These are phyloP conservation scores for Pristionchus fissidentatus DNA, from an alignment of 2,888 invertebrate genomes.

Conservation along the genomic window DNA sequence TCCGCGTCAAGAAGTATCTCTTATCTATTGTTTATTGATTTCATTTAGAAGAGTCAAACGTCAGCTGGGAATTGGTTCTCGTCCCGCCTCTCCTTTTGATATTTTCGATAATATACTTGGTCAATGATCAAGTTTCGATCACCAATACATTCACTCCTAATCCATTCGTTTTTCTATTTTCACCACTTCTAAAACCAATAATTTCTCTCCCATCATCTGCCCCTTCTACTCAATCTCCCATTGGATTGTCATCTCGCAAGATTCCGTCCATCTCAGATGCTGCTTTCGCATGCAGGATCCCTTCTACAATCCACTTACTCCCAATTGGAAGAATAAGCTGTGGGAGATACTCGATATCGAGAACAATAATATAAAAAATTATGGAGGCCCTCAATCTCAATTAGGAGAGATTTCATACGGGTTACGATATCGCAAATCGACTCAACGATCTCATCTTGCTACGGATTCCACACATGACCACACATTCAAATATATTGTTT, in stretches of 20 bases:
- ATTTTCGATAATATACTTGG: constrained; percentile 41
- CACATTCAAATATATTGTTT: constrained; percentile 26
- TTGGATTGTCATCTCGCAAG: background rate
- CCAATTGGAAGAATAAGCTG: constrained; percentile 65
- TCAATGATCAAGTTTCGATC: constrained; percentile 44
- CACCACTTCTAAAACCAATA: constrained; percentile 52
- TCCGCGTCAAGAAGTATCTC: constrained; percentile 1
- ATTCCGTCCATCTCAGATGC: constrained; percentile 46
- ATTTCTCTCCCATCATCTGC: constrained; percentile 25
- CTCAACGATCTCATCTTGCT: constrained; percentile 38
- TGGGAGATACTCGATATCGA: constrained; percentile 46
- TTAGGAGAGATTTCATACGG: background rate
- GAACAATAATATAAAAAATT: background rate
- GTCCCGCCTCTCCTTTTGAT: constrained; percentile 52
- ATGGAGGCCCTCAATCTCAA: background rate
- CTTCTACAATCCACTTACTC: constrained; percentile 69
- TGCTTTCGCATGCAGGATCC: constrained; percentile 65
- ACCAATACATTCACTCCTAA: constrained; percentile 68
- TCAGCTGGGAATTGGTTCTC: constrained; percentile 46
- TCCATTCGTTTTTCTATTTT: constrained; percentile 67
- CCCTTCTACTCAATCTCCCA: background rate
- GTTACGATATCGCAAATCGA: constrained; percentile 16
- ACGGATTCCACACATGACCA: constrained; percentile 19
- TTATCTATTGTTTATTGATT: background rate
- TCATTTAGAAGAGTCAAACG: constrained; percentile 34